Conservation (phyloP, 1,140 invertebrate genomes). For the Drosophila lini region DNA sequence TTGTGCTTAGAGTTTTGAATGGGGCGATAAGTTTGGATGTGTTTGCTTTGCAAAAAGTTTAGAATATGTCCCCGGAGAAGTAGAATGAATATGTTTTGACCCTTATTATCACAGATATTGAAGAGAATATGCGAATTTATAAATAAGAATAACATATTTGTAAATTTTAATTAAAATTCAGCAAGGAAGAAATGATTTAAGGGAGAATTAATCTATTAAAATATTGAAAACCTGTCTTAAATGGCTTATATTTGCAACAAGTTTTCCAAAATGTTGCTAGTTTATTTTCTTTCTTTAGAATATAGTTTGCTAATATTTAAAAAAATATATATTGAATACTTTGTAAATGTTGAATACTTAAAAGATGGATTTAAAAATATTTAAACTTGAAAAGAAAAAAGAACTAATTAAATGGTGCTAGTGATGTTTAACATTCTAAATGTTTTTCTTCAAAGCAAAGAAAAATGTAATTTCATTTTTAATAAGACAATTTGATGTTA, state of each 20-base stretch:
- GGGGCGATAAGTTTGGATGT: slow-evolving; percentile 23
- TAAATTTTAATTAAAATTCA: background rate
- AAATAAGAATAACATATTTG: background rate
- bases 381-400: background rate
- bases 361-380: no score
- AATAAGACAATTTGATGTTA: background rate
- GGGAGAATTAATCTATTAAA: background rate
- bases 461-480: no score
- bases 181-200: background rate
- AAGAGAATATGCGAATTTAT: background rate
- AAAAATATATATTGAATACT: background rate
- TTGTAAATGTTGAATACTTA: no score
- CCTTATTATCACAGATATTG: background rate
- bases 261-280: no score
- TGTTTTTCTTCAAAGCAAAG: background rate
- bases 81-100: background rate
- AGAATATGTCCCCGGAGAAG: slow-evolving; percentile 8
- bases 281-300: background rate
- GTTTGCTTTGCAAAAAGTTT: slow-evolving; percentile 19
- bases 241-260: background rate
- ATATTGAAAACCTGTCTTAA: no score
- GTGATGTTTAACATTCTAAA: background rate
- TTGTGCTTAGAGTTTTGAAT: slow-evolving; percentile 37
- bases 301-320: background rate
- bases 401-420: background rate